Conservation (phyloP, 2,888 invertebrate genomes). For the Napeogenes sylphis region DNA sequence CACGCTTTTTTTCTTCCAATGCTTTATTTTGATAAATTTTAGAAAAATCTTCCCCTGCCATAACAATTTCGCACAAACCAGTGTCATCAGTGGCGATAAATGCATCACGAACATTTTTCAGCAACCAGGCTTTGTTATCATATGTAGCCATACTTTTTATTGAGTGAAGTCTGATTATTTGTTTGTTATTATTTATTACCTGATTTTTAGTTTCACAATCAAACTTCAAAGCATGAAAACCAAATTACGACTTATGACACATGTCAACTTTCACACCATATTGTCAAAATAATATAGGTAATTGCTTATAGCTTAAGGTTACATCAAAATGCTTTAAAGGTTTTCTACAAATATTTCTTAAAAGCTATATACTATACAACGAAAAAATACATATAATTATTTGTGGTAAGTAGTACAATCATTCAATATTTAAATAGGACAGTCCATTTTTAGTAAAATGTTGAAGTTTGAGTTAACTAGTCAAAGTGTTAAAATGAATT, state of each 20-base stretch:
- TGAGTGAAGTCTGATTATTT: conserved; percentile 16
- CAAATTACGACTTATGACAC: conserved; percentile 12
- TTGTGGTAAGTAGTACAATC: too few relatives aligned
- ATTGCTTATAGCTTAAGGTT: not conserved
- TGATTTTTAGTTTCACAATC: conserved; percentile 19
- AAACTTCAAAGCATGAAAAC: conserved; percentile 26
- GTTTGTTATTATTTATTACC: conserved; percentile 12
- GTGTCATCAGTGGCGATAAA: conserved; percentile 98
- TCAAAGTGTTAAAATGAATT: too few relatives aligned
- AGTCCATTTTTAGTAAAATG: too few relatives aligned
- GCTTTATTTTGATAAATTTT: conserved; percentile 70
- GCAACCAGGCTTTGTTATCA: conserved; percentile 94
- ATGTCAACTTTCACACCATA: conserved; percentile 9
- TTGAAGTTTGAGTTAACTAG: too few relatives aligned
- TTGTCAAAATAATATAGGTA: not conserved
- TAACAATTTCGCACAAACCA: conserved; percentile 94
- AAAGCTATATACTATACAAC: too few relatives aligned
- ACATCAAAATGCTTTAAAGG: not conserved
- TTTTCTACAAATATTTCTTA: too few relatives aligned
- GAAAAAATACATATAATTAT: too few relatives aligned
- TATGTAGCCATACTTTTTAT: conserved; percentile 88
- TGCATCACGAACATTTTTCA: conserved; percentile 94
- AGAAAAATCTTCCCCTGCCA: conserved; percentile 90
- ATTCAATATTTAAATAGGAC: too few relatives aligned
- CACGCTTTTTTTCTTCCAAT: conserved; percentile 61